phyloP scores from a whole-genome alignment of 92 coral and sea anemone genomes.

The Epizoanthus fatuus region DNA sequence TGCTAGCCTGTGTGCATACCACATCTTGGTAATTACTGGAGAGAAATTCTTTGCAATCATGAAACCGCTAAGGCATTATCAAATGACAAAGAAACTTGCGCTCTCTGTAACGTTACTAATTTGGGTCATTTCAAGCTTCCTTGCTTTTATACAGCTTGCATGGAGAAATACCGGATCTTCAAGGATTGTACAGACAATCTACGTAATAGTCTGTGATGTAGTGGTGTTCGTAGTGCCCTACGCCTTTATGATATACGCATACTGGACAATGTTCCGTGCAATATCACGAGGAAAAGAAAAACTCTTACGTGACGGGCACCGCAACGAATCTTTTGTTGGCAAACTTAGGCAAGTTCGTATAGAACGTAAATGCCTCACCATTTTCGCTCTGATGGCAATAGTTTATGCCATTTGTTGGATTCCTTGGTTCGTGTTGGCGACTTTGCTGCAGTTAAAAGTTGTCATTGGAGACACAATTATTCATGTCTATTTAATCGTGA shows the following conservation, averaged over 20 bases:
- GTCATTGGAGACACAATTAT: not conserved
- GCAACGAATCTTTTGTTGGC: not conserved
- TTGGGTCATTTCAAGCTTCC: slow-evolving; percentile 20
- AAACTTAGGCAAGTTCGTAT: slow-evolving; percentile 9
- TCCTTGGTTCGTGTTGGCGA: slow-evolving; percentile 8
- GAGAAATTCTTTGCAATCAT: slow-evolving; percentile 40
- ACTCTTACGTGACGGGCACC: slow-evolving; percentile 14
- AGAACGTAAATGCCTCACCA: slow-evolving; percentile 32
- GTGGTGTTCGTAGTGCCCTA: slow-evolving; percentile 25
- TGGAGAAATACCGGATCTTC: slow-evolving; percentile 12
- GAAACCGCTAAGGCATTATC: slow-evolving; percentile 17
- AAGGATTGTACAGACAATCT: slow-evolving; percentile 8
- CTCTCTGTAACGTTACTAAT: not conserved
- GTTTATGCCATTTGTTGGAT: slow-evolving; percentile 39
- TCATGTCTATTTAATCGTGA: slow-evolving; percentile 6
- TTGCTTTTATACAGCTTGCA: slow-evolving; percentile 37
- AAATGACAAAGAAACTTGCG: slow-evolving; percentile 21
- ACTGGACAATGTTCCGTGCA: slow-evolving; percentile 42
- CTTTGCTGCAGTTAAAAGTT: slow-evolving; percentile 11
- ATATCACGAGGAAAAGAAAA: slow-evolving; percentile 26
- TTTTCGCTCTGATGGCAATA: slow-evolving; percentile 34
- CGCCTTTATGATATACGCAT: slow-evolving; percentile 37
- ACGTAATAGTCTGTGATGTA: not conserved
- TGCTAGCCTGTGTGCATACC: slow-evolving; percentile 32
- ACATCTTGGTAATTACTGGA: slow-evolving; percentile 33